These are phyloP conservation scores for Eucera pruinosa DNA, from an alignment of 2,888 invertebrate genomes.

Conservation along the genomic window DNA sequence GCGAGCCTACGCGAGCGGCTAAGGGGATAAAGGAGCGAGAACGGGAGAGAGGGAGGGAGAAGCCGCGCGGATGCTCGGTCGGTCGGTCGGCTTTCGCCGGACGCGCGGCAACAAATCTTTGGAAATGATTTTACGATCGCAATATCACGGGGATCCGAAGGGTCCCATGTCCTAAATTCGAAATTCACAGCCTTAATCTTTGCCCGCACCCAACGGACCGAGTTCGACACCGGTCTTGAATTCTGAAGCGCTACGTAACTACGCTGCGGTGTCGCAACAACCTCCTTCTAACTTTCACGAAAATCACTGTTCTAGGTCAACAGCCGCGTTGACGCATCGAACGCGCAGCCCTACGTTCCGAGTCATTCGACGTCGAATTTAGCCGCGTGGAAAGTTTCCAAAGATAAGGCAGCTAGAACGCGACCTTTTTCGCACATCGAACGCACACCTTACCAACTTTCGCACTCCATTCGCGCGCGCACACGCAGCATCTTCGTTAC, in stretches of 20 bases:
- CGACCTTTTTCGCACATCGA: constrained; percentile 19
- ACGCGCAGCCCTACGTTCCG: constrained; percentile 28
- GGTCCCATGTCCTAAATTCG: constrained; percentile 62
- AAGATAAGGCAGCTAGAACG: constrained; percentile 23
- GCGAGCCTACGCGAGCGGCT: too few species aligned
- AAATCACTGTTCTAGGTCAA: constrained; percentile 52
- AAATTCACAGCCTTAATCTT: constrained; percentile 70
- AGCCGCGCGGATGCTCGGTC: constrained; percentile 24
- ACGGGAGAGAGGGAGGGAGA: background rate
- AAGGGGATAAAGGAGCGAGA: background rate
- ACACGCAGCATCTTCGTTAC: background rate
- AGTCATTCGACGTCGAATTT: constrained; percentile 19
- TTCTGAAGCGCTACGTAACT: constrained; percentile 41
- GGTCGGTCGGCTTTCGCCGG: constrained; percentile 38
- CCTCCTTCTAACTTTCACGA: constrained; percentile 64
- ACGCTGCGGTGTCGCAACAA: constrained; percentile 56
- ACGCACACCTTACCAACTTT: background rate
- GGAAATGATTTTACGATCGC: constrained; percentile 64
- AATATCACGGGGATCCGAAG: constrained; percentile 62
- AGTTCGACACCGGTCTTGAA: constrained; percentile 35
- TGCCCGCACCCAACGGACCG: constrained; percentile 38
- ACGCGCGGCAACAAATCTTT: constrained; percentile 60
- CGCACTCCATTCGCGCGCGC: background rate
- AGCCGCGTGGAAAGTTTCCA: constrained; percentile 20
- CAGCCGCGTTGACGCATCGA: constrained; percentile 14